These are phyloP conservation scores for Notolepis coatsorum DNA, from an alignment of 2,797 vertebrate species.

Conservation along the genomic window DNA sequence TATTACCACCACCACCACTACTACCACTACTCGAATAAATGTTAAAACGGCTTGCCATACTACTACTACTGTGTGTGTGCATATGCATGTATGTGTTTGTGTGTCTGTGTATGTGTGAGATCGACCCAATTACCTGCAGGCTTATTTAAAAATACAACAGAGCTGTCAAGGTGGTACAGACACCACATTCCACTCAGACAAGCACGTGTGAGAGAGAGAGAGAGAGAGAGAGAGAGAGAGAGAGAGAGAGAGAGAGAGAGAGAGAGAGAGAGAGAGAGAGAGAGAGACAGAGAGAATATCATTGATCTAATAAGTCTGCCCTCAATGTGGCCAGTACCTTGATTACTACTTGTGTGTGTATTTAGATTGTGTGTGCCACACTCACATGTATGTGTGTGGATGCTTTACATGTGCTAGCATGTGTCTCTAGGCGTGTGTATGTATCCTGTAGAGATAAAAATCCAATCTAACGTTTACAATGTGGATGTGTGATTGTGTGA, in stretches of 20 bases:
- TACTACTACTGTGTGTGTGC: not conserved
- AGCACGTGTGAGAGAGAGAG: not conserved
- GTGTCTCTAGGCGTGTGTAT: not conserved
- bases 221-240: not conserved
- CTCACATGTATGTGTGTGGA: too few relatives aligned
- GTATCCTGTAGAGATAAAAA: not conserved
- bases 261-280: not conserved
- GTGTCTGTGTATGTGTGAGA: not conserved
- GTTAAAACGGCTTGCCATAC: too few relatives aligned
- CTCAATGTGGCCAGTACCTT: too few relatives aligned
- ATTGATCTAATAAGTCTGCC: too few relatives aligned
- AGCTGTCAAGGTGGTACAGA: not conserved
- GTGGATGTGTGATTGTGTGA: slow-evolving; percentile 29
- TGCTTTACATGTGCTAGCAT: too few relatives aligned
- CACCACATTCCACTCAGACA: too few relatives aligned
- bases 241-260: not conserved
- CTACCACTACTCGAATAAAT: too few relatives aligned
- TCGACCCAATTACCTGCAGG: slow-evolving; percentile 32
- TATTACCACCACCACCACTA: too few relatives aligned
- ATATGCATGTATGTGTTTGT: not conserved
- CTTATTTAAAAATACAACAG: slow-evolving; percentile 19
- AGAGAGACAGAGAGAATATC: not conserved
- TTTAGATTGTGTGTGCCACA: not conserved
- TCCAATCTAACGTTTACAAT: not conserved
- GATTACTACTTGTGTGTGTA: not conserved